Evolutionary conservation across 2,113 vertebrate genomes (phyloP).

Genomic region (Odontesthes bonariensis): DNA sequence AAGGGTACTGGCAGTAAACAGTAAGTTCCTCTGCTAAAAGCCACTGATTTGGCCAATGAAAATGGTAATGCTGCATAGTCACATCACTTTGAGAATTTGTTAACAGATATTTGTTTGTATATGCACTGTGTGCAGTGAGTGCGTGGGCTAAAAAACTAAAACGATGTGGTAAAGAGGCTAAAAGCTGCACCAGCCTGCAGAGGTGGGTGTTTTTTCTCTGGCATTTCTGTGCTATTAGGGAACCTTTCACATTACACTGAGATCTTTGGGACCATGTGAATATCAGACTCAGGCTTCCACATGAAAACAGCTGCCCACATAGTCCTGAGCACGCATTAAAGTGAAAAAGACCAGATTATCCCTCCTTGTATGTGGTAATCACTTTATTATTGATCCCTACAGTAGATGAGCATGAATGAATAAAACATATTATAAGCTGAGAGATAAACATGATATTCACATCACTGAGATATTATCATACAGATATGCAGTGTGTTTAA

Average conservation of each 20-base stretch:
- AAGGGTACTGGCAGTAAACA: neutral
- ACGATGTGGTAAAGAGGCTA: slow-evolving; percentile 11
- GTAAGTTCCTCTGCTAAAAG: neutral
- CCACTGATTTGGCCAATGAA: neutral
- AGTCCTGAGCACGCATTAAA: slow-evolving; percentile 2
- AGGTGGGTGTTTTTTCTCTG: neutral
- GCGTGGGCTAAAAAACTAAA: slow-evolving; percentile 2
- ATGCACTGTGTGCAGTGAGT: neutral
- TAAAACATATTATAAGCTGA: neutral
- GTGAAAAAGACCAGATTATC: neutral
- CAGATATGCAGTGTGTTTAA: slow-evolving; percentile 1
- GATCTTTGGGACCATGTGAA: neutral
- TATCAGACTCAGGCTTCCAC: neutral
- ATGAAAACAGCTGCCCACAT: neutral
- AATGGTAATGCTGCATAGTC: neutral
- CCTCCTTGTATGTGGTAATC: neutral
- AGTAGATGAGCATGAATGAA: slow-evolving; percentile 12
- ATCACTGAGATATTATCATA: slow-evolving; percentile 6
- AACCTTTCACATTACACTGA: neutral
- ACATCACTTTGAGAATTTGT: neutral
- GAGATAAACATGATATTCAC: neutral
- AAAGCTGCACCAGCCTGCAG: neutral
- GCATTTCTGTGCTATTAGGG: neutral
- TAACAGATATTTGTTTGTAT: slow-evolving; percentile 14
- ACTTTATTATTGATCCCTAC: slow-evolving; percentile 7